Conservation (phyloP, 2,888 invertebrate genomes). For the Drosophila quinaria region DNA sequence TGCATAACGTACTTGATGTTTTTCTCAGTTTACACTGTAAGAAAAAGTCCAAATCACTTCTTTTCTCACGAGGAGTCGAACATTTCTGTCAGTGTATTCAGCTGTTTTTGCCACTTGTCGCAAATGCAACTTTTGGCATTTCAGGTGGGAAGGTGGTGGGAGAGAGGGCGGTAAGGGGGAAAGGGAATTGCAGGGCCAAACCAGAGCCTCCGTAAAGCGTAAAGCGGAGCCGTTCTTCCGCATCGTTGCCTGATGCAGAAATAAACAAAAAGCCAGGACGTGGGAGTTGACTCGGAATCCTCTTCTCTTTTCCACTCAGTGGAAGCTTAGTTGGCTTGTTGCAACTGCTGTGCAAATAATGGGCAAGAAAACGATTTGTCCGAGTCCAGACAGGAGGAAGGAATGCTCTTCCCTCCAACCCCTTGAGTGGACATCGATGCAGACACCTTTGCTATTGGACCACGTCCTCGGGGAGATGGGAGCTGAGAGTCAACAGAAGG, state of each 20-base stretch:
- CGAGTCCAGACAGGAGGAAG: conserved; percentile 52
- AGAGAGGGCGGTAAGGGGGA: neutral
- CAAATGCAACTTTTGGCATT: conserved; percentile 52
- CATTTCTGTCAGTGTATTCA: conserved; percentile 35
- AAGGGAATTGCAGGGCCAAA: conserved; percentile 30
- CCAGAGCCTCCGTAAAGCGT: conserved; percentile 38
- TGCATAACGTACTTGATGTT: no score
- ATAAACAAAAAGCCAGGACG: conserved; percentile 61
- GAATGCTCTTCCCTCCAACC: conserved; percentile 9
- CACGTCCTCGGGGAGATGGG: conserved; percentile 44
- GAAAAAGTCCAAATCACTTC: conserved; percentile 20
- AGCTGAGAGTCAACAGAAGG: conserved; percentile 44
- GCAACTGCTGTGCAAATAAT: conserved; percentile 83
- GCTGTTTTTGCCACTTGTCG: conserved; percentile 38
- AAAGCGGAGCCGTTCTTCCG: conserved; percentile 70
- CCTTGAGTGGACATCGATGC: conserved; percentile 27
- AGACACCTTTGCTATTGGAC: conserved; percentile 29
- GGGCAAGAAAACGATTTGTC: conserved; percentile 46
- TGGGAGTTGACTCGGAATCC: conserved; percentile 2
- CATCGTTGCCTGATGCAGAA: conserved; percentile 73
- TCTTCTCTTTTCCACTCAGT: neutral
- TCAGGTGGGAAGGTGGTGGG: conserved; percentile 12
- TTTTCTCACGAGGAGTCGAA: neutral
- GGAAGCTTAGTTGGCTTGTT: conserved; percentile 49
- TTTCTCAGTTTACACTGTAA: conserved; percentile 26